These are phyloP conservation scores for Lochmaea capreae DNA, from an alignment of 2,888 invertebrate species.

Conservation along the genomic window DNA sequence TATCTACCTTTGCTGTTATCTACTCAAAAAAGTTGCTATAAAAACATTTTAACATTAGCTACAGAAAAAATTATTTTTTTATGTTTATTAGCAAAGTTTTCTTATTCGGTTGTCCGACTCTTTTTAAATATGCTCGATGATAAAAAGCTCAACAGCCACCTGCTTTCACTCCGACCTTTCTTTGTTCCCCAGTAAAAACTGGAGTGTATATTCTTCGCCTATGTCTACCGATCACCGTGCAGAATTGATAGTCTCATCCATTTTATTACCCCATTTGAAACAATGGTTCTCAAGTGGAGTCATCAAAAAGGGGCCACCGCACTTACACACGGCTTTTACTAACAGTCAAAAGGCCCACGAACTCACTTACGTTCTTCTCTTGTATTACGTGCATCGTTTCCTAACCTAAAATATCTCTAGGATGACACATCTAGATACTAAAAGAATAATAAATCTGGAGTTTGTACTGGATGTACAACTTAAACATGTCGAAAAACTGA, in stretches of 20 bases:
- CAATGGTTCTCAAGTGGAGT: constrained; percentile 52
- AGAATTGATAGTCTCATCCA: constrained; percentile 51
- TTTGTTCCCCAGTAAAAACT: constrained; percentile 10
- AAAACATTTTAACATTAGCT: too few relatives aligned
- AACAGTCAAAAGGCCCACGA: constrained; percentile 41
- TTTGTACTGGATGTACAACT: neutral
- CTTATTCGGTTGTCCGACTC: neutral
- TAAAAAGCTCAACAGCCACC: neutral
- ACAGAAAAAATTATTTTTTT: too few relatives aligned
- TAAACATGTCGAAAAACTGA: neutral
- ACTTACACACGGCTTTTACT: constrained; percentile 39
- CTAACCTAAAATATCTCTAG: constrained; percentile 36
- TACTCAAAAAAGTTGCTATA: too few relatives aligned
- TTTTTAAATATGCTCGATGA: neutral
- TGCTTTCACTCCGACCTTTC: constrained; percentile 2
- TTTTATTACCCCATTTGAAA: constrained; percentile 56
- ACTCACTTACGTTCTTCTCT: constrained; percentile 22
- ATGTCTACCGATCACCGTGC: constrained; percentile 18
- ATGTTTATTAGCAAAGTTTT: neutral
- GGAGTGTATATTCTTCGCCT: constrained; percentile 28
- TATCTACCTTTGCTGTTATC: too few relatives aligned
- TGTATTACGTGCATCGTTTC: constrained; percentile 29
- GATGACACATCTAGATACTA: constrained; percentile 9
- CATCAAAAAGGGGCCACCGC: constrained; percentile 47
- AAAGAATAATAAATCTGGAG: neutral